These are phyloP conservation scores for Microcebus jonahi DNA, from an alignment of 2,113 vertebrate genomes.

Conservation along the genomic window DNA sequence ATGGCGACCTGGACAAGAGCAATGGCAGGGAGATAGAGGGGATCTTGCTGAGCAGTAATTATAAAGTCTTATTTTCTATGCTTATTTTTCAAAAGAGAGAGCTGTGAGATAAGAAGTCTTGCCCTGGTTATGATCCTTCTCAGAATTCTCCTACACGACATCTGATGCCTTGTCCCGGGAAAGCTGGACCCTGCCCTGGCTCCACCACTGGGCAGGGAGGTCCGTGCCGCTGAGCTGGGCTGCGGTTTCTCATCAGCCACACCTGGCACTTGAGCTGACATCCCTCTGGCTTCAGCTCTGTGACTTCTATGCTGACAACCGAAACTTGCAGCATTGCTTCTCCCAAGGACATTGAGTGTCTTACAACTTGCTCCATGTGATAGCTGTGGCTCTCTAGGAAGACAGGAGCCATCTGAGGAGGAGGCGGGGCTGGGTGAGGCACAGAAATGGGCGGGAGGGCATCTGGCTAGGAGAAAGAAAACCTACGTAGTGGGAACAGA, in stretches of 20 bases:
- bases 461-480: not conserved
- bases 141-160: not conserved
- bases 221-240: rapidly evolving
- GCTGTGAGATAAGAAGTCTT: not conserved
- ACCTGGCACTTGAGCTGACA: not conserved
- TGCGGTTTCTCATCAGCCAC: not conserved
- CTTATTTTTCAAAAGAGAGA: not conserved
- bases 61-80: not conserved
- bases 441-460: not conserved
- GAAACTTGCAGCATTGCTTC: not conserved
- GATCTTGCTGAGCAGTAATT: not conserved
- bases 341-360: not conserved
- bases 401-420: not conserved
- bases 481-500: rapidly evolving
- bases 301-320: not conserved
- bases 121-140: not conserved
- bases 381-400: not conserved
- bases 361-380: rapidly evolving
- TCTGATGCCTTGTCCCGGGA: not conserved
- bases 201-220: not conserved
- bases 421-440: rapidly evolving
- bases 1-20: not conserved
- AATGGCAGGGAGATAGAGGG: not conserved
- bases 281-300: not conserved
- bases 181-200: rapidly evolving